Evolutionary conservation across 2,797 vertebrate species (phyloP).

Genomic region (Pelochelys cantorii): DNA sequence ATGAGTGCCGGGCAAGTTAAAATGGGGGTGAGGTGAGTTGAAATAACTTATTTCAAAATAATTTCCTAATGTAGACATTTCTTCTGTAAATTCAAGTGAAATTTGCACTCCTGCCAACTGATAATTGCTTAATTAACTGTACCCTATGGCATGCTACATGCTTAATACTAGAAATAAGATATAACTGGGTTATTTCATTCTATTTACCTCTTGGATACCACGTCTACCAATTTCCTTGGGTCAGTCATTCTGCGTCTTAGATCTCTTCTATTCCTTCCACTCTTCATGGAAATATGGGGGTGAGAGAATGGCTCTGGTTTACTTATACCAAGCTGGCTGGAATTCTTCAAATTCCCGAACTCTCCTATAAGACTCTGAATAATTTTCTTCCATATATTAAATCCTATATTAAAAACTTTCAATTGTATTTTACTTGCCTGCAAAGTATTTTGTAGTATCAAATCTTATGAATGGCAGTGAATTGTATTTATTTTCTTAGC

Average conservation of each 20-base stretch:
- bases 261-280: background rate
- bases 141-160: background rate
- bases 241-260: background rate
- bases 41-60: too few species aligned
- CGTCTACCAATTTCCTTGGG: background rate
- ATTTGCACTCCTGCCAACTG: background rate
- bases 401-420: background rate
- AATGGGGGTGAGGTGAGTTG: too few species aligned
- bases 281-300: background rate
- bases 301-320: background rate
- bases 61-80: too few species aligned
- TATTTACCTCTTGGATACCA: rapidly evolving
- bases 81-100: background rate
- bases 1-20: too few species aligned
- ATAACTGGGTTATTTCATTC: background rate
- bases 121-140: background rate
- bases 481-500: background rate
- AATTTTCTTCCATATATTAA: background rate
- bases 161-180: background rate
- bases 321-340: background rate
- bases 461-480: background rate
- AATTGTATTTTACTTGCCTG: background rate
- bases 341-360: background rate
- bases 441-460: background rate
- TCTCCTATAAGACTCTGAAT: background rate